phyloP scores from a whole-genome alignment of 2,113 vertebrate genomes.

The Syngnathus floridae region DNA sequence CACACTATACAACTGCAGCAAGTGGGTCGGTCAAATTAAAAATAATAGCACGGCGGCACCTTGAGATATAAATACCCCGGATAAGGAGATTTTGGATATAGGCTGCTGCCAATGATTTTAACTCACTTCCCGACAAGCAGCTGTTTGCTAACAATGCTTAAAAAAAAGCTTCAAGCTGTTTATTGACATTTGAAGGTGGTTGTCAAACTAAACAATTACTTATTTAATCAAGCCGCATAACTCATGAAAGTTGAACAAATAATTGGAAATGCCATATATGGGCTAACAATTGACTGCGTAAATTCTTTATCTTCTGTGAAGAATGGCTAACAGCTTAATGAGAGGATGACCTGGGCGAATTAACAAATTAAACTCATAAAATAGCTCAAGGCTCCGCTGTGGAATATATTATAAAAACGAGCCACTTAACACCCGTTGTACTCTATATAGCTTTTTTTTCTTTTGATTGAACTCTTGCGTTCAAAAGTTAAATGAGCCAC shows the following conservation, averaged over 20 bases:
- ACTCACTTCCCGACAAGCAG: background rate
- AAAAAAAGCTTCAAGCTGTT: background rate
- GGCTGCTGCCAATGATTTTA: too few relatives aligned
- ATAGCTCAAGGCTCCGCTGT: too few relatives aligned
- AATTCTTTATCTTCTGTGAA: background rate
- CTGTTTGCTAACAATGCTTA: background rate
- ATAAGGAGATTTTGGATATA: too few relatives aligned
- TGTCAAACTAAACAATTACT: background rate
- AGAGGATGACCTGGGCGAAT: too few relatives aligned
- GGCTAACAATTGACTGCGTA: too few relatives aligned
- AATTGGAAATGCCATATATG: too few relatives aligned
- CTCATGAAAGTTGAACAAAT: too few relatives aligned
- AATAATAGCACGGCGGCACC: background rate
- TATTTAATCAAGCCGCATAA: background rate
- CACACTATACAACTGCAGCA: conserved; percentile 2
- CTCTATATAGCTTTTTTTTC: background rate
- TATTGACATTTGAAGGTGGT: background rate
- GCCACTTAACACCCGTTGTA: conserved; percentile 12
- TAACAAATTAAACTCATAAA: too few relatives aligned
- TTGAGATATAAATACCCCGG: too few relatives aligned
- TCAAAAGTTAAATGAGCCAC: background rate
- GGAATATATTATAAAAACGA: conserved; percentile 20
- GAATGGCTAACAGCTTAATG: background rate
- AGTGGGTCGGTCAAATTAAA: conserved; percentile 26
- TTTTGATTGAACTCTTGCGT: background rate